A percentile compares a stretch with the other conserved stretches of the same genome.
These are phyloP conservation scores for Hyperoplus immaculatus DNA, from an alignment of 2,797 vertebrate genomes.

Conservation along the genomic window DNA sequence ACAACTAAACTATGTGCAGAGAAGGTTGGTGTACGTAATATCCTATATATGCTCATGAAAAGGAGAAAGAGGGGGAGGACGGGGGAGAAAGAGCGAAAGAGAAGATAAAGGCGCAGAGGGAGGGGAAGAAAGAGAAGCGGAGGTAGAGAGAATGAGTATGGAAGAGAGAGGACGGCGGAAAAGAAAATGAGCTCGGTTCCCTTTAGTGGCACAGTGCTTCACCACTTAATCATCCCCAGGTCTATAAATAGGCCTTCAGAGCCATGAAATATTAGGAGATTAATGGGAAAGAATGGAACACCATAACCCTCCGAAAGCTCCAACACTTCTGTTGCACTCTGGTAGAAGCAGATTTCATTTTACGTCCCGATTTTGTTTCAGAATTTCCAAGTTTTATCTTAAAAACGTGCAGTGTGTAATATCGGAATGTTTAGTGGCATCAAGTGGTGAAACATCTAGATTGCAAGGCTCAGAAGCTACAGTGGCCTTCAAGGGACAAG, in stretches of 20 bases:
- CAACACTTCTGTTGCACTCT: conserved; percentile 63
- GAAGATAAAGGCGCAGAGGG: conserved; percentile 36
- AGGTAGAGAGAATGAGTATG: conserved; percentile 36
- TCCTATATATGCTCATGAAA: conserved; percentile 35
- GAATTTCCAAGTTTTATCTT: conserved; percentile 39
- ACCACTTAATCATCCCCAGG: conserved; percentile 79
- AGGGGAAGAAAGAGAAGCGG: conserved; percentile 29
- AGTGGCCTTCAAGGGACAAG: too few species aligned
- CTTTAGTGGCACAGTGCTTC: conserved; percentile 74
- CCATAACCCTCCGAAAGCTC: conserved; percentile 65
- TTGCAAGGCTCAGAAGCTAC: too few species aligned
- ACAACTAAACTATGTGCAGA: conserved; percentile 47
- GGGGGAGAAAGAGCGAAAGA: conserved; percentile 18
- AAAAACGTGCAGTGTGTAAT: background rate
- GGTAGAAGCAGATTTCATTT: conserved; percentile 60
- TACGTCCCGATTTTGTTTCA: conserved; percentile 31
- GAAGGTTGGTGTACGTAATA: conserved; percentile 33
- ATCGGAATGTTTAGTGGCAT: too few species aligned
- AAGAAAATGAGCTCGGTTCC: conserved; percentile 78
- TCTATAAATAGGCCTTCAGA: conserved; percentile 81
- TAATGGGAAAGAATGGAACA: conserved; percentile 76
- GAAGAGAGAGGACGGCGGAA: conserved; percentile 51
- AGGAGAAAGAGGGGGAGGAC: conserved; percentile 12
- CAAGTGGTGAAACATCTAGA: too few species aligned
- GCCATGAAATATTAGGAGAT: conserved; percentile 80